These are phyloP conservation scores for Tapirus terrestris DNA, from an alignment of 2,113 vertebrate species.

Conservation along the genomic window DNA sequence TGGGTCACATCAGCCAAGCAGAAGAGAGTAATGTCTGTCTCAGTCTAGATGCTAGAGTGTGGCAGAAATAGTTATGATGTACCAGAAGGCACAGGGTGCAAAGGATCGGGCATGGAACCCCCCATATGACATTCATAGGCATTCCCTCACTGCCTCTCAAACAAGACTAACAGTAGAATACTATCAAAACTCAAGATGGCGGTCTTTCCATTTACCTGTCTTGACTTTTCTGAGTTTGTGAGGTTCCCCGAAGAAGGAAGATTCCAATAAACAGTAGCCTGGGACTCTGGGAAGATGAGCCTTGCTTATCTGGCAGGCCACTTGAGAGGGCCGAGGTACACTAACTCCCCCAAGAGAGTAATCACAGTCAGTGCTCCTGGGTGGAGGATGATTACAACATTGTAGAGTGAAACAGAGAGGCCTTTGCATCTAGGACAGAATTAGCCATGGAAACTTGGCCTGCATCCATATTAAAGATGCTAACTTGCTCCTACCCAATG, in stretches of 20 bases:
- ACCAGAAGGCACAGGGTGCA: neutral
- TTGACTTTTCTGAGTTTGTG: neutral
- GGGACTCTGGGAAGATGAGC: neutral
- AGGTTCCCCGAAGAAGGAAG: neutral
- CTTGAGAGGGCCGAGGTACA: neutral
- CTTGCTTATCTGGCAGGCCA: neutral
- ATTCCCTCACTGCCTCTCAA: neutral
- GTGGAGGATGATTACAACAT: neutral
- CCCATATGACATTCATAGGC: accelerated
- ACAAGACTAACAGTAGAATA: neutral
- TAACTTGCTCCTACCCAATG: neutral
- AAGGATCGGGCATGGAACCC: neutral
- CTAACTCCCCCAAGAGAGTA: neutral
- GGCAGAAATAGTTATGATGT: neutral
- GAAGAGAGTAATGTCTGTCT: neutral
- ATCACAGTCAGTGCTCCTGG: neutral
- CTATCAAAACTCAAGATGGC: neutral
- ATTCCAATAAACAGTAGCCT: neutral
- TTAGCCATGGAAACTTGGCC: neutral
- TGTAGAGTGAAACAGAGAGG: accelerated
- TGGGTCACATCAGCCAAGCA: neutral
- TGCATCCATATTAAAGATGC: neutral
- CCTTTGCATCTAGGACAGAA: neutral
- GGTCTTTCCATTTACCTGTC: neutral
- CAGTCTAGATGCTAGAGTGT: neutral